Base-by-base conservation (phyloP, 2,113 vertebrate genomes). In the Phalacrocorax carbo region DNA sequence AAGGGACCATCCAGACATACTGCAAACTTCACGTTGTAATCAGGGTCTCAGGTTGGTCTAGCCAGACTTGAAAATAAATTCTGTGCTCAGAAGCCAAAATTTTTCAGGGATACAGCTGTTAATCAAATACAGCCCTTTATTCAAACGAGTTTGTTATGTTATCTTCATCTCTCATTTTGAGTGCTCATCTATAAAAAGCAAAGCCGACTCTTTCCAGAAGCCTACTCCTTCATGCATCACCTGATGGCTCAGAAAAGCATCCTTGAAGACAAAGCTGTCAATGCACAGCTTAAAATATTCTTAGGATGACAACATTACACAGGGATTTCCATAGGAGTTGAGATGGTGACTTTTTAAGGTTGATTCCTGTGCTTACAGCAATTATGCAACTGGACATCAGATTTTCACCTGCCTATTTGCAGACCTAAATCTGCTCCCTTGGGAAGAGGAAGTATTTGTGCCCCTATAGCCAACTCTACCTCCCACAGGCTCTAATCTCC, bases 231-330 rank as follows among this genome's bases (percentile, higher is more conserved):
- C 90, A 40, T 20, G 64, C 85, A 85, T 62, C 82, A 77, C 78
- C 66, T 77, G 60, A 73, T 58, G 49, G 72, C 94, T 91, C 82
- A 80, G 75, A 55, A 90, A 94, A 95, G 82, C 96, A 90, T 69
- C 71, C 46, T n/a, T 25, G 54, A 82, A 61, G 36, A 70, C 42
- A 91, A 71, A 90, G 38, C 72, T 88, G 96, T 32, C 78, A 86
- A 11, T 30, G 29, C 55, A 77, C 27, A 17, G 62, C 92, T 94
- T 36, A 55, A 91, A 93, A 90, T 66, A 66, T 19, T 49, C 65
- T 8, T 25, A 18, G 9, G 9, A 55, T 64, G 52, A 30, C 60
- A 64, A 62, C 83, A 57, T 32, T 21, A n/a, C 52, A 30, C 0
- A 23, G 44, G 69, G 52, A 68, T 82, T 96, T 88, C 85, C 66